Percentiles rank a stretch among this genome's conserved stretches.
Conservation (phyloP, 2,888 invertebrate genomes). For the Cheilosia vulpina region DNA sequence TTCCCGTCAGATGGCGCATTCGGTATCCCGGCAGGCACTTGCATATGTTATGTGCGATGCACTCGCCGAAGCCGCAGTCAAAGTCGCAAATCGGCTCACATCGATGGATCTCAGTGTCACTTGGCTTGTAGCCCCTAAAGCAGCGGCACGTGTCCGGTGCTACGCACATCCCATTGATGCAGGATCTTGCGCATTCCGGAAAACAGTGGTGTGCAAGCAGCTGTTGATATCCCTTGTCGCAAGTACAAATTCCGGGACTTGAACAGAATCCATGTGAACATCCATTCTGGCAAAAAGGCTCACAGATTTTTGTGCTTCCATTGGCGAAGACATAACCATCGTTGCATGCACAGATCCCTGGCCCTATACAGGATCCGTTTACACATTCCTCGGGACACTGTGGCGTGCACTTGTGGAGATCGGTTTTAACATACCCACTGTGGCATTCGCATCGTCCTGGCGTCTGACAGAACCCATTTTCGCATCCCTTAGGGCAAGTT, state of each 20-base stretch:
- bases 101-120: conserved; percentile 69
- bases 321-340: conserved; percentile 78
- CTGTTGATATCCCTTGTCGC: conserved; percentile 80
- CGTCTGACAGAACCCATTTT: conserved; percentile 82
- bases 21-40: conserved; percentile 80
- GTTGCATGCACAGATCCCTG: conserved; percentile 82
- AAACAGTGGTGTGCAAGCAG: conserved; percentile 79
- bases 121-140: conserved; percentile 81
- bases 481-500: conserved; percentile 80
- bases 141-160: conserved; percentile 84
- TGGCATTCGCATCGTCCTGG: conserved; percentile 81
- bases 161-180: conserved; percentile 80
- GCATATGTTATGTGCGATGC: conserved; percentile 81
- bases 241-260: conserved; percentile 82
- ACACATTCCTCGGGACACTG: conserved; percentile 78
- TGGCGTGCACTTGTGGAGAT: conserved; percentile 79
- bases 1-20: conserved; percentile 80
- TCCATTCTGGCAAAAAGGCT: conserved; percentile 78
- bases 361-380: conserved; percentile 82
- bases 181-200: conserved; percentile 79
- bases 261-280: conserved; percentile 83
- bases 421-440: conserved; percentile 78
- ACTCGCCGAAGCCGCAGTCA: conserved; percentile 80
- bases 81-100: conserved; percentile 81
- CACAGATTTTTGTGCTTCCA: conserved; percentile 79